A percentile compares a stretch with the other conserved stretches of the same genome.
Conservation (phyloP, 2,113 vertebrate genomes). For the Dicrurus megarhynchus region DNA sequence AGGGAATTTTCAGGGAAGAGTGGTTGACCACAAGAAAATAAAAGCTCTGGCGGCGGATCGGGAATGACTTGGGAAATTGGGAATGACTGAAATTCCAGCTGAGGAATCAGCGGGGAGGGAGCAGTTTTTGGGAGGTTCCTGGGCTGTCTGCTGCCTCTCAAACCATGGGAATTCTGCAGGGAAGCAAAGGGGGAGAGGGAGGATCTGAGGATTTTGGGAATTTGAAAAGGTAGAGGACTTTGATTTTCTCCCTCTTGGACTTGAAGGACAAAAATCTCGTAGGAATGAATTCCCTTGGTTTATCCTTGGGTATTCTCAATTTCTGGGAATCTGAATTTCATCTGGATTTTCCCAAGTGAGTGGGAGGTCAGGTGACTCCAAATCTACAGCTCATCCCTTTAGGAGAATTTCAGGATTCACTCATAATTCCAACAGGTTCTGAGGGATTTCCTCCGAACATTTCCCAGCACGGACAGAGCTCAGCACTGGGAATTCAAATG, state of each 20-base stretch:
- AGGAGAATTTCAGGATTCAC: not conserved
- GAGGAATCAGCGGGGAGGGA: not conserved
- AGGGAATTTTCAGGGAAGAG: constrained; percentile 1
- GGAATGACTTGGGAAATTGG: not conserved
- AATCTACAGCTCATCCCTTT: not conserved
- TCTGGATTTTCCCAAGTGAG: not conserved
- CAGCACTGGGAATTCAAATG: not conserved
- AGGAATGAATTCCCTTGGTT: not conserved
- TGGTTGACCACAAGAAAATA: constrained; percentile 49
- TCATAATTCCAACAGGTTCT: not conserved
- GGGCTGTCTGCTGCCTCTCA: not conserved
- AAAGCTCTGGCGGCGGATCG: not conserved
- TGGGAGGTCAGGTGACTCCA: not conserved
- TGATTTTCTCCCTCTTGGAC: not conserved
- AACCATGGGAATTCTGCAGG: not conserved
- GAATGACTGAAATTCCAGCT: not conserved
- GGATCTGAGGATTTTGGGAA: not conserved
- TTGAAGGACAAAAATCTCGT: not conserved
- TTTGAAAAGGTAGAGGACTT: not conserved
- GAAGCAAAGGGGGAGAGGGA: not conserved
- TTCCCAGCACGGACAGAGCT: not conserved
- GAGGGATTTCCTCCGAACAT: not conserved
- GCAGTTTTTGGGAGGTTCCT: not conserved
- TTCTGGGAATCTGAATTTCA: not conserved
- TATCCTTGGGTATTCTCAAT: not conserved